Evolutionary conservation across 2,797 vertebrate genomes (phyloP), one percentile per base, ranked within the genome.

Genomic region (Carduelis carduelis): DNA sequence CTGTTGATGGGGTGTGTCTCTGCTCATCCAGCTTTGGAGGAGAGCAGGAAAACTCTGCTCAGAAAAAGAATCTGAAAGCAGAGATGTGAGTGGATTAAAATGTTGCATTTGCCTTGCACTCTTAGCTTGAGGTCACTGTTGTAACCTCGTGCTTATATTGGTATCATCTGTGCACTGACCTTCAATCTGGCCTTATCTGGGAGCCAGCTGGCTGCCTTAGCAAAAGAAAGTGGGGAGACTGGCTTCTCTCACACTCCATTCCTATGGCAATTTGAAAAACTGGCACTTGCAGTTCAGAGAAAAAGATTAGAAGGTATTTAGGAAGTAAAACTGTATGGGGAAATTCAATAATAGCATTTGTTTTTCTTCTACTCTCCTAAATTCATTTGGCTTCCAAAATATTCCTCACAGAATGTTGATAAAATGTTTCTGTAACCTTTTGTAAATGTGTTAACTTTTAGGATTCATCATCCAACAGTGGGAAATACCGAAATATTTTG

Each of bases 81-180:
- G 49, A 37, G 13, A 14, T 26, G 10, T 4, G 59, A 84, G 27
- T 0, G 2, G 22, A 44, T 53, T 50, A 4, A 69, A 61, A 43
- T 4, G 7, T 22, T 79, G 32, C 3, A 3, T 26, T 74, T 83
- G 18, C 18, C 16, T 60, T 65, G 10, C 22, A 20, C 21, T 60
- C 12, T 44, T 59, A 44, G 12, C 26, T 34, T 34, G 44, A 55
- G 35, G 19, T 86, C 14, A 4, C 6, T 12, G 11, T 9, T 53
- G 1, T 37, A 34, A 14, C 8, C 15, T 35, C 3, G 6, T 1
- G 2, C 23, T 66, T 46, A 5, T 3, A 4, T 27, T 22, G 64
- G 37, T 57, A 6, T 28, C 1, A 0, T 34, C 47, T 65, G 39
- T 22, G 6, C 0, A 0, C 18, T 49, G 39, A 35, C n/a, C 27